Conservation (phyloP, 2,888 invertebrate species). For the Phalera bucephala region DNA sequence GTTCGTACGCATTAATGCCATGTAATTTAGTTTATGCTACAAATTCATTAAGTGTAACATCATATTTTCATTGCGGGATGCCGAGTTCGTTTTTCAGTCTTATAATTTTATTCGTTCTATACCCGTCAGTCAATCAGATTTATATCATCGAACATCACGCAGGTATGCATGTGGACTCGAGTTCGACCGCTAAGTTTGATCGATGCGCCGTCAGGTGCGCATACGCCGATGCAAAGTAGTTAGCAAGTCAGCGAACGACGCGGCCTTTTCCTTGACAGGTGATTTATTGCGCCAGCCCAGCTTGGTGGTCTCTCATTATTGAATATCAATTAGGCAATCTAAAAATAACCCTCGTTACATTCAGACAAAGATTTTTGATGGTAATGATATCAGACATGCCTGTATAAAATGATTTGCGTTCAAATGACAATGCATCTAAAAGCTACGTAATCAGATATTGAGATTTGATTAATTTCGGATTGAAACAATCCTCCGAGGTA, state of each 20-base stretch:
- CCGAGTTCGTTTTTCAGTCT: too few species aligned
- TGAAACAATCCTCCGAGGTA: too few species aligned
- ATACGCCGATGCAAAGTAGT: constrained; percentile 27
- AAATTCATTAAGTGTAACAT: too few species aligned
- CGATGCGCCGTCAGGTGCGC: constrained; percentile 27
- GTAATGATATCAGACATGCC: too few species aligned
- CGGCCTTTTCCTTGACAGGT: constrained; percentile 36
- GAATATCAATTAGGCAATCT: constrained; percentile 36
- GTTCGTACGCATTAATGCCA: too few species aligned
- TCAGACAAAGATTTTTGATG: constrained; percentile 4
- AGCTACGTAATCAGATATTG: too few species aligned
- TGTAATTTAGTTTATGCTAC: too few species aligned
- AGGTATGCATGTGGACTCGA: not conserved
- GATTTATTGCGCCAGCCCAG: constrained; percentile 35
- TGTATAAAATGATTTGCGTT: too few species aligned
- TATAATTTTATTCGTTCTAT: too few species aligned
- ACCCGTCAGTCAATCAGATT: constrained; percentile 14
- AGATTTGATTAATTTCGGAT: too few species aligned
- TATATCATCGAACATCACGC: constrained; percentile 16
- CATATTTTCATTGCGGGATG: too few species aligned
- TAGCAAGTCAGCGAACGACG: constrained; percentile 33
- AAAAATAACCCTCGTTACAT: constrained; percentile 25
- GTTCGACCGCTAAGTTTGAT: constrained; percentile 20
- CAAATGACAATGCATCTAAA: too few species aligned
- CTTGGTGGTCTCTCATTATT: constrained; percentile 42